These are phyloP conservation scores for Diabrotica undecimpunctata DNA, from an alignment of 1,140 invertebrate species.

Conservation along the genomic window DNA sequence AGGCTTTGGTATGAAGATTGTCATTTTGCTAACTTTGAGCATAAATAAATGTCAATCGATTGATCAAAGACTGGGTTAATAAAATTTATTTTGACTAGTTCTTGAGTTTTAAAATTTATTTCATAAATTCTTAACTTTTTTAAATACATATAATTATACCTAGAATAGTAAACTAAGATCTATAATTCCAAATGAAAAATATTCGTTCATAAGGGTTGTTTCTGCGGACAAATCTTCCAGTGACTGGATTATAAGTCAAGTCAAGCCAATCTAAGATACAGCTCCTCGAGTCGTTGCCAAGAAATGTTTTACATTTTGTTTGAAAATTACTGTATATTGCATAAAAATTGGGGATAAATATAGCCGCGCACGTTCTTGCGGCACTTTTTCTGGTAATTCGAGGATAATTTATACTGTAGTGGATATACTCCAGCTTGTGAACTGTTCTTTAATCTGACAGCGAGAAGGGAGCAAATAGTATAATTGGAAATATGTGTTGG, in stretches of 20 bases:
- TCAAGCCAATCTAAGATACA: not conserved
- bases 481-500: slow-evolving; percentile 47
- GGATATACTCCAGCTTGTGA: slow-evolving; percentile 38
- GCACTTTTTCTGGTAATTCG: slow-evolving; percentile 35
- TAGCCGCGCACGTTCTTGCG: slow-evolving; percentile 18
- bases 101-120: no score
- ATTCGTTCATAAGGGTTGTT: no score
- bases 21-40: no score
- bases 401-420: slow-evolving; percentile 38
- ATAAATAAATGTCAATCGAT: no score
- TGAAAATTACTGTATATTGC: slow-evolving; percentile 25
- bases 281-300: slow-evolving; percentile 15
- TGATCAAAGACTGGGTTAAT: no score
- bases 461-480: slow-evolving; percentile 43
- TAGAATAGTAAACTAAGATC: no score
- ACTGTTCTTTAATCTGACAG: slow-evolving; percentile 46
- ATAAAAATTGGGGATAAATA: slow-evolving; percentile 28
- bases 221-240: no score
- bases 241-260: not conserved
- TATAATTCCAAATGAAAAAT: no score
- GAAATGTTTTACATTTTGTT: slow-evolving; percentile 12
- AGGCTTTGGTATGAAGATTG: no score
- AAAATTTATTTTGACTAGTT: no score
- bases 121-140: no score
- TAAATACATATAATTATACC: no score